These are phyloP conservation scores for Diorhabda carinulata DNA, from an alignment of 1,140 invertebrate species.

Conservation along the genomic window DNA sequence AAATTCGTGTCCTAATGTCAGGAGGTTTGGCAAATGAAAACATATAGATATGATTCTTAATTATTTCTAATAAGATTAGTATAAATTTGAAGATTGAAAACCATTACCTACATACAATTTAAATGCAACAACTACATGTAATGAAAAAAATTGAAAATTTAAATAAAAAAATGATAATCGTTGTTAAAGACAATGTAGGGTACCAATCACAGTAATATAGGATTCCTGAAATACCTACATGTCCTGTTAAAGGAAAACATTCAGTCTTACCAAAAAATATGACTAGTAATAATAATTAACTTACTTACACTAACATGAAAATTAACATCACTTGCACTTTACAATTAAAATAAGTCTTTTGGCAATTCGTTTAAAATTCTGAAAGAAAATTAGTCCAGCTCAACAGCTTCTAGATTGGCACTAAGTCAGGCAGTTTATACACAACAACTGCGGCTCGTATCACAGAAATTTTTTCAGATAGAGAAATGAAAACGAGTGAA, in stretches of 20 bases:
- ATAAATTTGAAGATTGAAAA: too few relatives aligned
- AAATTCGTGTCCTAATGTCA: too few relatives aligned
- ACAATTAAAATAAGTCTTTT: constrained; percentile 14
- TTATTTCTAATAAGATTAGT: too few relatives aligned
- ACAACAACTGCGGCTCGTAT: constrained; percentile 6
- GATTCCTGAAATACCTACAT: not conserved
- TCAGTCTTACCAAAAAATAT: constrained; percentile 16
- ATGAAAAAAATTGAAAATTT: not conserved
- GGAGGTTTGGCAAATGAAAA: too few relatives aligned
- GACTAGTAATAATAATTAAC: constrained; percentile 10
- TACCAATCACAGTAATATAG: constrained; percentile 3
- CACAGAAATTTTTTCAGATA: not conserved
- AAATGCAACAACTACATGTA: too few relatives aligned
- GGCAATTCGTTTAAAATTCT: constrained; percentile 12
- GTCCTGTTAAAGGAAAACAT: constrained; percentile 4
- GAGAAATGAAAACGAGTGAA: not conserved
- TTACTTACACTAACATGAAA: constrained; percentile 2
- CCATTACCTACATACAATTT: too few relatives aligned
- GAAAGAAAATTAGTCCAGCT: constrained; percentile 1
- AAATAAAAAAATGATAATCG: not conserved
- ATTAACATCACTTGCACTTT: not conserved
- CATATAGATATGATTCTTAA: too few relatives aligned
- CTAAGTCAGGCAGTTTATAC: constrained; percentile 20
- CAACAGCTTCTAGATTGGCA: constrained; percentile 17
- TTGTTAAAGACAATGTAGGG: not conserved